Evolutionary conservation across 2,113 vertebrate species (phyloP), one percentile per base, ranked within the genome.

Genomic region (Peromyscus polionotus): DNA sequence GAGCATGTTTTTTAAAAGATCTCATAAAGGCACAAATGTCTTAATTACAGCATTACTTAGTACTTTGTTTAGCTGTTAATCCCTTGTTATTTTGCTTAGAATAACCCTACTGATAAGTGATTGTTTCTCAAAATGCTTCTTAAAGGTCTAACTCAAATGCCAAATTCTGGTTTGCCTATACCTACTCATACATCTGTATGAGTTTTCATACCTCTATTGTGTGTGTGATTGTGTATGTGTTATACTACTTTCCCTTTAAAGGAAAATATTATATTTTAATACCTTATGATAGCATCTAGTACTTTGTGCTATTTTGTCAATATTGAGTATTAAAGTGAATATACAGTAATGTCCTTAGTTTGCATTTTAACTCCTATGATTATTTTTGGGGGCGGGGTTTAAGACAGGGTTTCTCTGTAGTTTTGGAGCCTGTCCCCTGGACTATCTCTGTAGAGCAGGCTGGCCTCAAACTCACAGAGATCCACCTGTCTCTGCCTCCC

Each of bases 261-360:
- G 51, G 33, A 68, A 94, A 92, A 17, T 39, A 67, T 48, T 95
- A 59, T 80, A 63, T 91, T 86, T 95, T 90, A 85, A 76, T 81
- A 26, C 20, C 8, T 85, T 42, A 45, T 28, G 4, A 75, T 39
- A 10, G 54, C 4, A 31, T 42, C 12, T 3, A 72, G 7, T 93
- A 19, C 63, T 48, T 68, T 93, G 5, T 39, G 28, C 39, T 19
- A 2, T 91, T 88, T n/a, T 61, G 33, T 85, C 61, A 94, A 28
- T 77, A 65, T 90, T 68, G 20, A 80, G 8, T 85, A 76, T 0
- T 72, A 10, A 7, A 93, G 93, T 88, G 39, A 95, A 68, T 94
- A 73, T 67, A 54, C 88, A 79, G 80, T 84, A 67, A 54, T 2
- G 24, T 79, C 14, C 9, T 92, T 90, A 57, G 61, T 72, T 51